Conservation (phyloP, 1,140 invertebrate genomes). For the Ceratosolen fusciceps region DNA sequence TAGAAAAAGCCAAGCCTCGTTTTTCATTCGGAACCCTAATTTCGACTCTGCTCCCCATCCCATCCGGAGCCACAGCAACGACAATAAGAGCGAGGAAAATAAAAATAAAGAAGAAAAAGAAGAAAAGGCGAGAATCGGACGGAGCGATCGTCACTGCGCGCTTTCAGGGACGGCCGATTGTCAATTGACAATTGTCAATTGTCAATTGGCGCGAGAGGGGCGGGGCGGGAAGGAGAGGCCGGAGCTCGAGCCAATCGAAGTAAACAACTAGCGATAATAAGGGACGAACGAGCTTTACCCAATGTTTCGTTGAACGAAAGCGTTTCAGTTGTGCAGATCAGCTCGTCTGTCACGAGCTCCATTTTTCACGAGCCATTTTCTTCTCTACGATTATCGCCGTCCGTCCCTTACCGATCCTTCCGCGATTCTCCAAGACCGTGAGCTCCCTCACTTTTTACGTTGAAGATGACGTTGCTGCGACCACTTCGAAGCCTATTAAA, state of each 20-base stretch:
- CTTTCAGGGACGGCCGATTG: neutral
- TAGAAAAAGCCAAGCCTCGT: neutral
- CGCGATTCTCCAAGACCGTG: no score
- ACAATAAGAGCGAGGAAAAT: neutral
- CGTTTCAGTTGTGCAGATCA: neutral
- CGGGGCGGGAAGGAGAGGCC: no score
- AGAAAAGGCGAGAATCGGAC: no score
- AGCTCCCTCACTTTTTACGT: no score
- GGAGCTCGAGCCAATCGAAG: no score
- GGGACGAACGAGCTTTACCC: slow-evolving; percentile 28
- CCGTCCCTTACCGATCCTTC: slow-evolving; percentile 12
- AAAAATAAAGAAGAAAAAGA: neutral
- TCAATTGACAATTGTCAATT: no score
- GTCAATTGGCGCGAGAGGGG: no score
- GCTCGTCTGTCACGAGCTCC: neutral
- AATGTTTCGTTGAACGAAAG: slow-evolving; percentile 22
- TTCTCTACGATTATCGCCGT: slow-evolving; percentile 31
- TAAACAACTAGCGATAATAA: slow-evolving; percentile 38
- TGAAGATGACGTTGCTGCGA: no score
- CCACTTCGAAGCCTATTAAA: no score
- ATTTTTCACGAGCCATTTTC: slow-evolving; percentile 33
- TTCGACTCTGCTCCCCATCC: no score
- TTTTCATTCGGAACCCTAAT: neutral
- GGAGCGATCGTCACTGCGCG: no score
- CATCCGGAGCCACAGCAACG: no score